Evolutionary conservation across 2,888 invertebrate species (phyloP), one percentile per base, ranked within the genome.

Genomic region (Patella caerulea): DNA sequence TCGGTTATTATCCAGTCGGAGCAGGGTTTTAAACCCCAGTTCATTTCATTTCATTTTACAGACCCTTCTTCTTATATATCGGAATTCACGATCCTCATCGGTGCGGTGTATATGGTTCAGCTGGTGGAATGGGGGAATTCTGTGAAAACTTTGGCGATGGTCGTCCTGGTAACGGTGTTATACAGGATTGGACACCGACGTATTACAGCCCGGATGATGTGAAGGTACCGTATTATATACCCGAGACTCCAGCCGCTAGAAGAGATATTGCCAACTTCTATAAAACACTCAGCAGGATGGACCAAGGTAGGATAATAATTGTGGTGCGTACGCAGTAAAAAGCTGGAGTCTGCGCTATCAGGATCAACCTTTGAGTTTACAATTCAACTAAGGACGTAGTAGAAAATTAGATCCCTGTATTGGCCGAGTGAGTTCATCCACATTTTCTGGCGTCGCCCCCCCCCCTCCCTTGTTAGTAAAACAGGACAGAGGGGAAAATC

Each of bases 11-110:
- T 24, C 24, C 24, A 24, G 24, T 24, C 24, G 24, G 24, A 24
- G 24, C 24, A 24, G 24, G 24, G 24, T 24, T 0, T 24, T 24
- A 24, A 24, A 11, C 15, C 54, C 4, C 11, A 45, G 1, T 12
- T 56, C 9, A 52, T 17, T 29, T 19, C 17, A 14, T 19, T 74
- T 2, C 53, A 70, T 73, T 45, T 52, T 79, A 59, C 79, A 85
- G 85, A 70, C 83, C 83, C 0, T 97, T 97, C 92, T 95, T 97
- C 89, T 92, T 97, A 76, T 95, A 96, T 91, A 94, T 97, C 75
- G 96, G 95, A 0, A 97, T 97, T 91, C 97, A 97, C 90, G 97
- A 97, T 92, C 97, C 97, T 0, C 97, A 97, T 92, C 95, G 97
- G 3, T 97, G 97, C 91, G 96, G 95, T 0, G 96, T 2, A 3